These are phyloP conservation scores for Pipa parva DNA, from an alignment of 2,113 vertebrate species.

Conservation along the genomic window DNA sequence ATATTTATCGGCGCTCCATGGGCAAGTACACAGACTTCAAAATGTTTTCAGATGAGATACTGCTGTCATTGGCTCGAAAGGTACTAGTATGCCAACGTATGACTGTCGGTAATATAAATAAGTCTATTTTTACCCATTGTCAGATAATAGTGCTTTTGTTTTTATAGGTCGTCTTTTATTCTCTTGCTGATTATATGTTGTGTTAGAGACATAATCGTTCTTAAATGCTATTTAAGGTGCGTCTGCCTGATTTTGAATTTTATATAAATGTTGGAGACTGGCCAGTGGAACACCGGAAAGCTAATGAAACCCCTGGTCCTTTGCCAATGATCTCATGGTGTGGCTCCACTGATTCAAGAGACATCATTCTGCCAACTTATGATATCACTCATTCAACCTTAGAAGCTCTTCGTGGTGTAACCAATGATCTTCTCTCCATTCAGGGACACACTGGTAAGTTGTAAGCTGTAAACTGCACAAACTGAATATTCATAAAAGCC, in stretches of 20 bases:
- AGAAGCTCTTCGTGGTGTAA: slow-evolving; percentile 84
- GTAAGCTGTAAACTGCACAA: no score
- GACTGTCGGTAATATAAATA: no score
- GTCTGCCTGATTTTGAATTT: slow-evolving; percentile 81
- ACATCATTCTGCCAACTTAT: slow-evolving; percentile 86
- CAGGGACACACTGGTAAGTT: slow-evolving; percentile 88
- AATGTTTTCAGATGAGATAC: slow-evolving; percentile 93
- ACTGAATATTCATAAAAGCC: no score
- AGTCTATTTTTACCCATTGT: no score
- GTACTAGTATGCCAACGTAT: slow-evolving; percentile 55
- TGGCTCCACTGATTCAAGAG: slow-evolving; percentile 78
- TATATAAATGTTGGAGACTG: slow-evolving; percentile 91
- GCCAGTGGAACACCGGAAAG: slow-evolving; percentile 76
- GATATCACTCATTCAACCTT: slow-evolving; percentile 87
- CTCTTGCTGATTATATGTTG: no score
- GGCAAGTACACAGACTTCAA: slow-evolving; percentile 96
- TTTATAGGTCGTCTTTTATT: no score
- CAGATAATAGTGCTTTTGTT: slow-evolving; percentile 5
- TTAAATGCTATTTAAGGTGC: slow-evolving; percentile 62
- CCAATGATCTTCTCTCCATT: slow-evolving; percentile 88
- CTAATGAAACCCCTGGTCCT: slow-evolving; percentile 65
- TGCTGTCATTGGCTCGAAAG: slow-evolving; percentile 85
- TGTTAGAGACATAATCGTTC: slow-evolving; percentile 9
- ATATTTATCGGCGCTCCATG: slow-evolving; percentile 73
- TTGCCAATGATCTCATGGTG: slow-evolving; percentile 89